phyloP scores from a whole-genome alignment of 2,888 invertebrate genomes.

The Orthosia cruda region DNA sequence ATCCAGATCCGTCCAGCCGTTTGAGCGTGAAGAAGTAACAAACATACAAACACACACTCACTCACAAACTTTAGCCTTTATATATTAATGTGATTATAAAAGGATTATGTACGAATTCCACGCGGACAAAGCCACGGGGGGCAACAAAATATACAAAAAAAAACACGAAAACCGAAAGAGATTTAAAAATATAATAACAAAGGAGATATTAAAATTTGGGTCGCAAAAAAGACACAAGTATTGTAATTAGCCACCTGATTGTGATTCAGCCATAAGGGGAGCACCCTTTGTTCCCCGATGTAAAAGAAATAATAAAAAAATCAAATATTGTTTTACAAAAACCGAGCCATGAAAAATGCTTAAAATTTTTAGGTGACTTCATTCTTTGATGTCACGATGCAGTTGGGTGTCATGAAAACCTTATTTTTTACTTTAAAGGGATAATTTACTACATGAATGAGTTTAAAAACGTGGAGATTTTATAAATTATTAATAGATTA shows the following conservation, averaged over 20 bases:
- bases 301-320: slow-evolving; percentile 44
- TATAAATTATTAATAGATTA: too few relatives aligned
- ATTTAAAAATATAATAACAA: not conserved
- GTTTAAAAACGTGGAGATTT: not conserved
- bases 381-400: slow-evolving; percentile 34
- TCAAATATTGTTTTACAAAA: slow-evolving; percentile 5
- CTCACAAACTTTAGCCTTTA: too few relatives aligned
- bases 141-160: too few relatives aligned
- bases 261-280: slow-evolving; percentile 39
- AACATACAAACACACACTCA: too few relatives aligned
- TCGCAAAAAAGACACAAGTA: slow-evolving; percentile 40
- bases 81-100: too few relatives aligned
- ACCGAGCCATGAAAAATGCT: slow-evolving; percentile 8
- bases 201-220: slow-evolving; percentile 16
- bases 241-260: slow-evolving; percentile 58
- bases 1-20: too few relatives aligned
- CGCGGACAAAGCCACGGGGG: too few relatives aligned
- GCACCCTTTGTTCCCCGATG: slow-evolving; percentile 48
- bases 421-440: not conserved
- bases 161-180: not conserved
- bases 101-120: too few relatives aligned
- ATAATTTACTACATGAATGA: not conserved
- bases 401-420: not conserved
- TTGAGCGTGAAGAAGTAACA: too few relatives aligned
- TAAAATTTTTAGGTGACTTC: slow-evolving; percentile 19